Conservation (phyloP, 2,888 invertebrate genomes). For the Temnothorax unifasciatus region DNA sequence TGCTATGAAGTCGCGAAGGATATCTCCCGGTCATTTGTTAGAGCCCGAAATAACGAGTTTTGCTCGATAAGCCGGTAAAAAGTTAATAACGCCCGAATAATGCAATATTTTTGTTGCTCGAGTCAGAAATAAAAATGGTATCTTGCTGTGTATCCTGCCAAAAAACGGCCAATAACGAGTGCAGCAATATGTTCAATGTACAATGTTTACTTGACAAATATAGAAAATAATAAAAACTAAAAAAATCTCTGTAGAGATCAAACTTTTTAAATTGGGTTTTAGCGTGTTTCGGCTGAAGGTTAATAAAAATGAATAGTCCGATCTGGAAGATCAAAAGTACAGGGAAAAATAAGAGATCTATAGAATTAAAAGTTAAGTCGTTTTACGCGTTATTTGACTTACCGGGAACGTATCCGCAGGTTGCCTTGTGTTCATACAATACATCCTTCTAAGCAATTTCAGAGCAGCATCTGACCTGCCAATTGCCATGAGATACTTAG, state of each 20-base stretch:
- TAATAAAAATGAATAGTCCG: neutral
- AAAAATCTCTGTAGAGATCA: neutral
- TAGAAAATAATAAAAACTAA: neutral
- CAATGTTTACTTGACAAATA: neutral
- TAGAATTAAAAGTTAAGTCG: neutral
- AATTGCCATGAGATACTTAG: constrained; percentile 91
- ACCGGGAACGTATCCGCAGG: constrained; percentile 90
- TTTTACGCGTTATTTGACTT: constrained; percentile 65
- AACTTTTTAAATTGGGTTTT: constrained; percentile 13
- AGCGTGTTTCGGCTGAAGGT: neutral
- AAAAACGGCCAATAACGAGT: neutral
- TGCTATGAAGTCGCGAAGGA: constrained; percentile 51
- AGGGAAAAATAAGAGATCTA: neutral
- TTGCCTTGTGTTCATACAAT: constrained; percentile 90
- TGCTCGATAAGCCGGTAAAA: constrained; percentile 54
- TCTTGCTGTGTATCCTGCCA: neutral
- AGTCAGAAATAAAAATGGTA: constrained; percentile 14
- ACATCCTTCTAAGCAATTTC: constrained; percentile 89
- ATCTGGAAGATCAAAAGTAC: neutral
- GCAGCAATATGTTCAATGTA: too few relatives aligned
- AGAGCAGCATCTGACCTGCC: constrained; percentile 90
- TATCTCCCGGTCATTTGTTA: constrained; percentile 60
- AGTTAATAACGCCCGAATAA: constrained; percentile 54
- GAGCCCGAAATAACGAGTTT: constrained; percentile 49
- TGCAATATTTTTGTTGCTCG: constrained; percentile 38